A percentile compares a stretch with the other conserved stretches of the same genome.
These are phyloP conservation scores for Prinia subflava DNA, from an alignment of 2,113 vertebrate genomes.

Conservation along the genomic window DNA sequence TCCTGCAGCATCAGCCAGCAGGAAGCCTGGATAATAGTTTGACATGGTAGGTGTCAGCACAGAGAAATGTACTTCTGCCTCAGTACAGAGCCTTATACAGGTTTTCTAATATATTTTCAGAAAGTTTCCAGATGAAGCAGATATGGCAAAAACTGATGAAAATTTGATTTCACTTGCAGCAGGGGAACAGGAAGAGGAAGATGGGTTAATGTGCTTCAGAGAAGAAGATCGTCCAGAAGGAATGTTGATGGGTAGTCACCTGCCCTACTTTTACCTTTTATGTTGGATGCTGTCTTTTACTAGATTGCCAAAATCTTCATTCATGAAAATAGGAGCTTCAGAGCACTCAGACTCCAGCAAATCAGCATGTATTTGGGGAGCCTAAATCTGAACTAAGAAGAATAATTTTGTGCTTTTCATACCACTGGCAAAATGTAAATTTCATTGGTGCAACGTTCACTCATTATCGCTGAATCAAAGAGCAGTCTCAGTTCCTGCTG, in stretches of 20 bases:
- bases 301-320: conserved; percentile 4
- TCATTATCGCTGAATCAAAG: conserved; percentile 57
- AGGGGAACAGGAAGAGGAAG: background rate
- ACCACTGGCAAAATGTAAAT: conserved; percentile 29
- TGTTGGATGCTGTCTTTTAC: background rate
- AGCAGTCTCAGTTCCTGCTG: conserved; percentile 37
- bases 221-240: background rate
- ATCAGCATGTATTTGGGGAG: background rate
- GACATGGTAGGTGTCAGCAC: background rate
- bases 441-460: background rate
- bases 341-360: background rate
- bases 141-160: background rate
- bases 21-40: conserved; percentile 19
- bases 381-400: background rate
- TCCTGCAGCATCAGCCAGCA: background rate
- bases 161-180: background rate
- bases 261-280: background rate
- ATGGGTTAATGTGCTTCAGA: background rate
- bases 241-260: background rate
- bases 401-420: conserved; percentile 1
- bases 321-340: background rate
- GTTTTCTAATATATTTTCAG: background rate
- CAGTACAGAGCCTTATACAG: background rate
- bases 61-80: background rate
- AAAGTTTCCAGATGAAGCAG: conserved; percentile 15